These are phyloP conservation scores for Neotoxoptera formosana DNA, from an alignment of 1,140 invertebrate genomes.

Conservation along the genomic window DNA sequence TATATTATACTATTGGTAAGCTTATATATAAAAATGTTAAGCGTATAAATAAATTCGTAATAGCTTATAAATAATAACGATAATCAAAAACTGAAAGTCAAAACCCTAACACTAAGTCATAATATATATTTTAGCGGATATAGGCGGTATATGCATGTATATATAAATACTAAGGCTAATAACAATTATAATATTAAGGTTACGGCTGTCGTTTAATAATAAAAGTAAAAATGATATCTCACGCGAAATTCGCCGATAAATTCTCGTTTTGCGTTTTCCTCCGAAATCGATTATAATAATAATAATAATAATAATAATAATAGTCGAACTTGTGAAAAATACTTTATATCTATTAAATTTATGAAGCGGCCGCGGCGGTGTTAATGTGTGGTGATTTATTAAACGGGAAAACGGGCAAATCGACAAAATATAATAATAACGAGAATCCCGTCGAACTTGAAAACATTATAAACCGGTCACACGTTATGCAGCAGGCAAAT, in stretches of 20 bases:
- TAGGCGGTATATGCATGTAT: too few species aligned
- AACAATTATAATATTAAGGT: neutral
- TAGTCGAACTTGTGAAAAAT: neutral
- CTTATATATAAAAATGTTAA: neutral
- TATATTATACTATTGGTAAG: too few species aligned
- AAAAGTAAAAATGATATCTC: too few species aligned
- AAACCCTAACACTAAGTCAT: neutral
- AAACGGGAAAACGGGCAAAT: neutral
- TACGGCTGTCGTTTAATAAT: too few species aligned
- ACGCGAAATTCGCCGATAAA: too few species aligned
- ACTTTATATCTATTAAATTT: too few species aligned
- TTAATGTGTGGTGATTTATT: neutral
- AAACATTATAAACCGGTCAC: slow-evolving; percentile 8
- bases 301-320: too few species aligned
- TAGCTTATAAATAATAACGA: neutral
- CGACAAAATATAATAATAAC: neutral
- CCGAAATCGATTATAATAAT: too few species aligned
- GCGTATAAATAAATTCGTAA: neutral
- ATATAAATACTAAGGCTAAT: too few species aligned
- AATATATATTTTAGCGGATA: neutral
- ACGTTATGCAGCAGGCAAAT: neutral
- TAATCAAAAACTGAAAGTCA: neutral
- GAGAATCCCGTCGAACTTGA: slow-evolving; percentile 21
- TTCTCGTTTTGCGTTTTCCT: too few species aligned
- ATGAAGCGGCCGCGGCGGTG: neutral